Evolutionary conservation across 1,140 invertebrate species (phyloP).

Genomic region (Caenorhabditis elegans): DNA sequence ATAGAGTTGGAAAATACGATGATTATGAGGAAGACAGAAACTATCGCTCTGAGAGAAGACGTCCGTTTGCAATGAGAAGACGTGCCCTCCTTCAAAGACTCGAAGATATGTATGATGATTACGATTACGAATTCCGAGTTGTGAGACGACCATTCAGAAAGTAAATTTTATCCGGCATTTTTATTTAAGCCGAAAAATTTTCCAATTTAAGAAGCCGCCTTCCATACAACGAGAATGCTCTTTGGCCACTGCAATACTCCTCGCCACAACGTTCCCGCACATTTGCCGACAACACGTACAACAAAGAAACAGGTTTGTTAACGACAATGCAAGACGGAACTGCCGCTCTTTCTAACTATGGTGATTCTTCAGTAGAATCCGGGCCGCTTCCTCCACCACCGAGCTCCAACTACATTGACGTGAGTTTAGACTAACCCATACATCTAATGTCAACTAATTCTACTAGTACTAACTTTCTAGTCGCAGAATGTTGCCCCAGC

Average conservation of each 20-base stretch:
- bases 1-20: constrained; percentile 3
- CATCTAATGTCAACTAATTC: not conserved
- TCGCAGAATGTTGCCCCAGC: constrained; percentile 9
- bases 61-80: constrained; percentile 13
- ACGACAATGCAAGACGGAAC: constrained; percentile 24
- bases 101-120: not conserved
- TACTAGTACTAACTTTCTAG: constrained; percentile 23
- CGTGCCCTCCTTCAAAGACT: constrained; percentile 3
- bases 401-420: constrained; percentile 10
- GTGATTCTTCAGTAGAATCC: constrained; percentile 26
- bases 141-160: constrained; percentile 24
- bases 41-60: not conserved
- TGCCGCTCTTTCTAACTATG: constrained; percentile 21
- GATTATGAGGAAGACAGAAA: constrained; percentile 2
- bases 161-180: not conserved
- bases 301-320: not conserved
- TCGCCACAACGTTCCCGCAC: not conserved
- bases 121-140: not conserved
- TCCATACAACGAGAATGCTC: constrained; percentile 9
- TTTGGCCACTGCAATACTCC: constrained; percentile 12
- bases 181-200: not conserved
- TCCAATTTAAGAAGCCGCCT: not conserved
- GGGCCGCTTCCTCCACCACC: constrained; percentile 1
- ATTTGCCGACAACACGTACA: not conserved
- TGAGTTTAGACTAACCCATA: not conserved